These are phyloP conservation scores for Ceyx margarethae DNA, from an alignment of 2,113 vertebrate genomes.

Conservation along the genomic window DNA sequence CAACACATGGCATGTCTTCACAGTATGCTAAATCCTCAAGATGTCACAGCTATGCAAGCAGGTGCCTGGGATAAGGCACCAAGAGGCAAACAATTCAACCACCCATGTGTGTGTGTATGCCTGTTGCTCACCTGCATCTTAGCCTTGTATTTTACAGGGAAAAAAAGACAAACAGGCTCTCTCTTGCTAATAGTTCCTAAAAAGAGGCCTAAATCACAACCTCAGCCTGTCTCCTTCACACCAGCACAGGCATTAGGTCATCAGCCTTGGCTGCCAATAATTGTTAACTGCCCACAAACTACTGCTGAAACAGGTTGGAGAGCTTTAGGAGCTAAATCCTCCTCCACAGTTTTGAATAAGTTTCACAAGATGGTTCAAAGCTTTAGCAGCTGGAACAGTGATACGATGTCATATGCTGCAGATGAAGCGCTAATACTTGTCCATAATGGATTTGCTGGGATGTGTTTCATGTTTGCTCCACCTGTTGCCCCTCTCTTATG, in stretches of 20 bases:
- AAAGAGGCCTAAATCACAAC: not conserved
- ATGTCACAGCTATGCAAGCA: not conserved
- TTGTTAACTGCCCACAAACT: not conserved
- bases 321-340: not conserved
- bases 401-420: not conserved
- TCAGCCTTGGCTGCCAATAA: not conserved
- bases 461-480: not conserved
- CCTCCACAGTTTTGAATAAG: not conserved
- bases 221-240: not conserved
- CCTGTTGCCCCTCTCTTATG: not conserved
- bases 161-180: not conserved
- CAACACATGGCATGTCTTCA: not conserved
- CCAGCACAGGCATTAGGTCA: not conserved
- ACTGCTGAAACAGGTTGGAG: not conserved
- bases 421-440: constrained; percentile 4
- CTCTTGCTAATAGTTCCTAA: not conserved
- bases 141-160: not conserved
- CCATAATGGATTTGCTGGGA: constrained; percentile 33
- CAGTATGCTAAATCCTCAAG: not conserved
- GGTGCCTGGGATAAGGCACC: not conserved
- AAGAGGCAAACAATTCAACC: not conserved
- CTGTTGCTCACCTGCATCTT: not conserved
- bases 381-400: constrained; percentile 36
- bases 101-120: rapidly evolving
- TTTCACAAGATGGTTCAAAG: not conserved